A percentile compares a stretch with the other conserved stretches of the same genome.
phyloP scores from a whole-genome alignment of 2,888 invertebrate species.

The Diarsia brunnea region DNA sequence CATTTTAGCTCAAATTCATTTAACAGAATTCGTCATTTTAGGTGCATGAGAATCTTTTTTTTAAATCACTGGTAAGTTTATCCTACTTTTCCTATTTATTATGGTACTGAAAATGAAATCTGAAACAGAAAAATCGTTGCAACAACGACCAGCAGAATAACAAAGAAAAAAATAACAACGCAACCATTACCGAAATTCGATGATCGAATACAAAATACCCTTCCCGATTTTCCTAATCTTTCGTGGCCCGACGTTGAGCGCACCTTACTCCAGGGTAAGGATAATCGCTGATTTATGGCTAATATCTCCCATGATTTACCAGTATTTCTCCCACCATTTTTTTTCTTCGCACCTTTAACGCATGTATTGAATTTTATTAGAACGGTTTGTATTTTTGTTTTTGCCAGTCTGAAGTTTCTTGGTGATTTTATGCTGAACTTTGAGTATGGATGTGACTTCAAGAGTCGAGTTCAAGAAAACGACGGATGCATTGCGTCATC shows the following conservation, averaged over 20 bases:
- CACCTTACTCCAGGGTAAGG: conserved; percentile 75
- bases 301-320: conserved; percentile 81
- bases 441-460: neutral
- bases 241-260: conserved; percentile 68
- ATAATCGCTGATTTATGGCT: conserved; percentile 83
- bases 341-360: conserved; percentile 64
- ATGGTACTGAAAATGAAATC: neutral
- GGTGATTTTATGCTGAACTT: conserved; percentile 27
- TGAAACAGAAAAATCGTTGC: neutral
- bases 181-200: neutral
- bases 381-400: conserved; percentile 55
- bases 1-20: no score
- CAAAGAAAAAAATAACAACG: neutral
- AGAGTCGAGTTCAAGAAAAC: neutral
- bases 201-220: neutral
- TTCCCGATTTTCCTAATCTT: conserved; percentile 30
- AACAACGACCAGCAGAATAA: neutral
- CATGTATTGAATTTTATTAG: conserved; percentile 74
- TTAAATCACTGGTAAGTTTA: no score
- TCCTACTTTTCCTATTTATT: no score
- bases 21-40: no score
- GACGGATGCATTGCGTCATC: no score
- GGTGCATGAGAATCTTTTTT: no score
- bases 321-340: conserved; percentile 72
- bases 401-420: conserved; percentile 47